These are phyloP conservation scores for Drosophila fuyamai DNA, from an alignment of 1,140 invertebrate genomes.

Conservation along the genomic window DNA sequence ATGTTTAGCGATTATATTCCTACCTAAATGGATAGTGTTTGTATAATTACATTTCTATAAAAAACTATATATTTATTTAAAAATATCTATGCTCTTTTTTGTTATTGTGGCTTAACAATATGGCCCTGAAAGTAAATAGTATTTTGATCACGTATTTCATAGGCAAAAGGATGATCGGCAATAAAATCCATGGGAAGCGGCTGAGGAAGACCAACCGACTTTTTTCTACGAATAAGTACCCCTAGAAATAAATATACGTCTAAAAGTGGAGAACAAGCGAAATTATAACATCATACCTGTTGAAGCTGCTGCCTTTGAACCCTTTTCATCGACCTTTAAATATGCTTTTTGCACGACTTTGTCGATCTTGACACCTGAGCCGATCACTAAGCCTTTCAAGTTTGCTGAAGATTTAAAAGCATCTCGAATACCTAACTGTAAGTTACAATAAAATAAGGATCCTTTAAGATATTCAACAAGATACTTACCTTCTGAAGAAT, in stretches of 20 bases:
- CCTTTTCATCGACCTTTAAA: slow-evolving; percentile 86
- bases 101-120: background rate
- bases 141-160: background rate
- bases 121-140: slow-evolving; percentile 8
- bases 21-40: too few species aligned
- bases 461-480: background rate
- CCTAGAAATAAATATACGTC: background rate
- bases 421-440: slow-evolving; percentile 86
- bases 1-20: too few species aligned
- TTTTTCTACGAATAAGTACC: background rate
- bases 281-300: slow-evolving; percentile 65
- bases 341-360: slow-evolving; percentile 86
- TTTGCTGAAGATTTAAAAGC: slow-evolving; percentile 87
- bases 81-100: too few species aligned
- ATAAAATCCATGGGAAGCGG: slow-evolving; percentile 5
- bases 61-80: too few species aligned
- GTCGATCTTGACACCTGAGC: slow-evolving; percentile 84
- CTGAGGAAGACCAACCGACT: background rate
- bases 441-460: background rate
- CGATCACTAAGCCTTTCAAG: slow-evolving; percentile 86
- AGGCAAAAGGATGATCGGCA: slow-evolving; percentile 72
- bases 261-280: too few species aligned
- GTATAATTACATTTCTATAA: too few species aligned
- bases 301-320: slow-evolving; percentile 86
- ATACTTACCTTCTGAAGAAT: slow-evolving; percentile 85